Percentiles rank a stretch among this genome's conserved stretches.
Conservation (phyloP, 2,797 vertebrate species). For the Gymnocypris eckloni region DNA sequence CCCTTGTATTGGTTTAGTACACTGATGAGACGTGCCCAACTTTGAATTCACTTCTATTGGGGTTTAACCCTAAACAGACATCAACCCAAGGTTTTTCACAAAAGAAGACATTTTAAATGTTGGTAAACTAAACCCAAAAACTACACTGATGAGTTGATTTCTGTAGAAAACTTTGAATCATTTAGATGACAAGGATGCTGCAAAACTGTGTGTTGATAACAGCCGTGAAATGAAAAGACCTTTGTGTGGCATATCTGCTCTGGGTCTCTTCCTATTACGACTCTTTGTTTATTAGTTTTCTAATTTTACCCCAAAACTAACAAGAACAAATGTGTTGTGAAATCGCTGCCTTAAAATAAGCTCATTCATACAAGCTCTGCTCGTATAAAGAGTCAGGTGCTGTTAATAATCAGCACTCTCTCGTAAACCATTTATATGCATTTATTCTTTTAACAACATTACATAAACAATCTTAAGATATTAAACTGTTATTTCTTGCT, state of each 20-base stretch:
- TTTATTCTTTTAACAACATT: too few species aligned
- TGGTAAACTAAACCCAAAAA: not conserved
- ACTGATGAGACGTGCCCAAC: not conserved
- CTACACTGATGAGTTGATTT: not conserved
- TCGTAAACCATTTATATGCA: too few species aligned
- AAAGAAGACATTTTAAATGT: too few species aligned
- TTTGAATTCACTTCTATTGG: not conserved
- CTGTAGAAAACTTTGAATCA: not conserved
- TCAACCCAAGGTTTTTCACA: too few species aligned
- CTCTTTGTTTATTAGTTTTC: not conserved
- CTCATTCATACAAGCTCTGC: not conserved
- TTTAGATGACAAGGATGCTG: not conserved
- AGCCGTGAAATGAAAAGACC: not conserved
- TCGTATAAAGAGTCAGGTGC: not conserved
- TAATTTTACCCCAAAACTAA: not conserved
- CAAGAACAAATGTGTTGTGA: not conserved
- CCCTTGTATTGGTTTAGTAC: not conserved
- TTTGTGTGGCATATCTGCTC: not conserved
- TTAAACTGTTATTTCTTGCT: too few species aligned
- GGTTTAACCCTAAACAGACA: not conserved
- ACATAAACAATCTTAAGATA: too few species aligned
- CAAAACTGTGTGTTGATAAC: too few species aligned
- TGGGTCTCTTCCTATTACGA: not conserved
- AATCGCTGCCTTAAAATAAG: slow-evolving; percentile 5
- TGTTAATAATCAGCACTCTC: not conserved